Evolutionary conservation across 2,888 invertebrate genomes (phyloP).

Genomic region (Acrobasis suavella): DNA sequence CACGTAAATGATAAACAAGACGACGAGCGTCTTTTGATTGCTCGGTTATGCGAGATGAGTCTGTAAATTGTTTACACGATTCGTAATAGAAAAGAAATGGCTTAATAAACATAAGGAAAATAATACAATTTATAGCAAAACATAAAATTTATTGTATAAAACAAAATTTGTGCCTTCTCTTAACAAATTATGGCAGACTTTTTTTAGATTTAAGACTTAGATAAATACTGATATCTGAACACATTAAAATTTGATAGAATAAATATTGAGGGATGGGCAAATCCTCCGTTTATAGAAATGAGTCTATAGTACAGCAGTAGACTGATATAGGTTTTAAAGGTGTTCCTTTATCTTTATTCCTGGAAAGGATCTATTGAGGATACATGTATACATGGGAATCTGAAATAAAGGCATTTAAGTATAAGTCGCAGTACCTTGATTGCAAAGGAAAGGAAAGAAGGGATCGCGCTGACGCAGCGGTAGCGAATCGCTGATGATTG

Average conservation of each 20-base stretch:
- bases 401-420: conserved; percentile 19
- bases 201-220: no score
- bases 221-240: no score
- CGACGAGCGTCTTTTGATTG: background rate
- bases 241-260: no score
- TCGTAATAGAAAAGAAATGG: background rate
- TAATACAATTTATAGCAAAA: background rate
- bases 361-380: background rate
- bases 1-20: background rate
- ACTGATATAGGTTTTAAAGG: background rate
- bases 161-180: no score
- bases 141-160: background rate
- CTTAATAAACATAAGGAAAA: background rate
- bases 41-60: background rate
- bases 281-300: background rate
- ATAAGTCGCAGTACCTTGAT: conserved; percentile 28
- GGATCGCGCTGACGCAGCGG: conserved; percentile 44
- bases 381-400: conserved; percentile 1
- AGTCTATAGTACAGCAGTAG: background rate
- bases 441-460: conserved; percentile 34
- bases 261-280: no score
- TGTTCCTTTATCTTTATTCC: no score
- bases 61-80: background rate
- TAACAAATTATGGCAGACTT: no score
- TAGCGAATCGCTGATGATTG: conserved; percentile 40